Evolutionary conservation across 2,888 invertebrate species (phyloP).

Genomic region (Muscina levida): DNA sequence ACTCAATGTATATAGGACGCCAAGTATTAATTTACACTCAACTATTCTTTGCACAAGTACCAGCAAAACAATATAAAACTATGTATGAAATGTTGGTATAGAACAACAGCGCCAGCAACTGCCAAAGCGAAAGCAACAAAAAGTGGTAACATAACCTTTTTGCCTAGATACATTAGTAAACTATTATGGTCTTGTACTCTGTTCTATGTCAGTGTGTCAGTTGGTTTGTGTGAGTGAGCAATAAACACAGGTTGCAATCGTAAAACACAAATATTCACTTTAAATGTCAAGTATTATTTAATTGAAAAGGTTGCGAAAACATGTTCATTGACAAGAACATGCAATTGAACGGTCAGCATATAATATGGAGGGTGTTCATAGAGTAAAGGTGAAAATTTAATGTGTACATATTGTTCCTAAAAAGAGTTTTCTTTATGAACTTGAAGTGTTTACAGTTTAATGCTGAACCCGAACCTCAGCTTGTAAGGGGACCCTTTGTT

Average conservation of each 20-base stretch:
- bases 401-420: too few species aligned
- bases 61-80: slow-evolving; percentile 22
- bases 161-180: slow-evolving; percentile 34
- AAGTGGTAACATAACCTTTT: slow-evolving; percentile 31
- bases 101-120: slow-evolving; percentile 16
- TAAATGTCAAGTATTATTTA: too few species aligned
- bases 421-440: too few species aligned
- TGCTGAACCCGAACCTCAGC: too few species aligned
- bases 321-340: too few species aligned
- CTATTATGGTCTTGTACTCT: slow-evolving; percentile 21
- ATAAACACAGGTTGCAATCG: background rate
- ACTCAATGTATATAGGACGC: background rate
- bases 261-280: background rate
- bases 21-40: slow-evolving; percentile 53
- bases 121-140: background rate
- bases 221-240: background rate
- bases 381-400: too few species aligned
- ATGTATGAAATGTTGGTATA: slow-evolving; percentile 20
- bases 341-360: too few species aligned
- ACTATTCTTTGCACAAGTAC: slow-evolving; percentile 44
- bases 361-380: too few species aligned
- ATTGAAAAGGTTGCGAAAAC: background rate
- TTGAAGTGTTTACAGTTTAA: too few species aligned
- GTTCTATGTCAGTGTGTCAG: slow-evolving; percentile 30
- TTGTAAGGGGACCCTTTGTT: too few species aligned